Base-by-base conservation (phyloP, 2,113 vertebrate species). In the Dromaius novaehollandiae region DNA sequence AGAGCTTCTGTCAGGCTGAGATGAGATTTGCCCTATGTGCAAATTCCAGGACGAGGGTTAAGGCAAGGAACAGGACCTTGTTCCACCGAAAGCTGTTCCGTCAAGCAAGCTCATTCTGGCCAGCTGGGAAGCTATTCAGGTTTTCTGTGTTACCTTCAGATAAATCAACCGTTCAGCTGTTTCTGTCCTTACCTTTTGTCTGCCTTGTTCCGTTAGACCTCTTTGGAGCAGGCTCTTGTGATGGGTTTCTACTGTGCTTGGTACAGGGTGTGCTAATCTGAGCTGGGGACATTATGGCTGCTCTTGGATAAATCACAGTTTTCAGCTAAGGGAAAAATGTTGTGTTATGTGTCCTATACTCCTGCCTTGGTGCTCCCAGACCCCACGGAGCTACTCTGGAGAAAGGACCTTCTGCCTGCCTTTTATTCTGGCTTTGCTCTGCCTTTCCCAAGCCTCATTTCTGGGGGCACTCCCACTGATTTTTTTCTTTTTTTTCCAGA, bases 1-100 rank as follows among this genome's bases (percentile, higher is more conserved):
- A 94, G 82, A 87, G 94, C 87, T 87, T 90, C 90, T 95, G 86
- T 79, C 91, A 85, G 58, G 25, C 0, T 76, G 42, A 85, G 76
- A 56, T 74, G 83, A 86, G 74, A 82, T 97, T 95, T 91, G 30
- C 46, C 11, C 7, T 5, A 9, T 6, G 3, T 82, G 56, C 46
- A 70, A 85, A 79, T 87, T 56, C 65, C 42, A 74, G 70, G 46
- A 89, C 7, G 25, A 77, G n/a, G 21, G 44, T 53, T 89, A 81
- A 82, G 30, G 25, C 20, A 38, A 71, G 50, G 77, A 89, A 42
- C 20, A 36, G 73, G 65, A 46, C 32, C 10, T 64, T 81, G 64
- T 84, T 30, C 30, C 30, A 40, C 11, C 46, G 32, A 61, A 93
- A 36, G 42, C 4, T 77, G 17, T 76, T 77, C 58, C 84, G 32